Conservation (phyloP, 2,113 vertebrate genomes). For the Mola mola region DNA sequence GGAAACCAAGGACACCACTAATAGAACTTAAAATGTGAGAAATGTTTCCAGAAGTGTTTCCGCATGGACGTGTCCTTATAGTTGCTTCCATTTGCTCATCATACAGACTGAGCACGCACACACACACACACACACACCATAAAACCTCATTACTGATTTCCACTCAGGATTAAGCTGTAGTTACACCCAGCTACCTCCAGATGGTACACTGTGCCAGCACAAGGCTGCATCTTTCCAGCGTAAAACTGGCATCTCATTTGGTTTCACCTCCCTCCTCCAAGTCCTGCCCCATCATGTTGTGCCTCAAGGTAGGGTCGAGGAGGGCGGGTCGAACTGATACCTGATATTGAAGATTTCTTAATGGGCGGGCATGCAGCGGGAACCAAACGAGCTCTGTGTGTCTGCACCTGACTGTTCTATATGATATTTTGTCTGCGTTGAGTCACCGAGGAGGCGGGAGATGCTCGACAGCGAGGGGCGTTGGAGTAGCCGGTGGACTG, state of each 20-base stretch:
- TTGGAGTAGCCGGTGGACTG: constrained; percentile 8
- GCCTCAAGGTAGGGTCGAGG: constrained; percentile 21
- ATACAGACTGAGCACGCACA: too few species aligned
- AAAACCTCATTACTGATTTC: not conserved
- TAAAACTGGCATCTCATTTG: not conserved
- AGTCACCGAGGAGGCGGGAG: constrained; percentile 36
- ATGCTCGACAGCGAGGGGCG: constrained; percentile 44
- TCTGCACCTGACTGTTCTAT: constrained; percentile 33
- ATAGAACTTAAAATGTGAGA: not conserved
- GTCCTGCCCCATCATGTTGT: constrained; percentile 26
- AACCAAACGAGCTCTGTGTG: constrained; percentile 8
- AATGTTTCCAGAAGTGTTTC: not conserved
- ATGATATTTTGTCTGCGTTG: constrained; percentile 34
- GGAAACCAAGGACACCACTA: not conserved
- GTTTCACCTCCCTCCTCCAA: not conserved
- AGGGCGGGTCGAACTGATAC: constrained; percentile 38
- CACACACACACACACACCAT: too few species aligned
- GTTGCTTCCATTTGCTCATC: not conserved
- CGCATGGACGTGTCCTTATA: not conserved
- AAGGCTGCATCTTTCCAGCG: not conserved
- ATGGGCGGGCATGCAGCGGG: not conserved
- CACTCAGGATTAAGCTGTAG: constrained; percentile 1
- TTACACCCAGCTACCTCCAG: constrained; percentile 34
- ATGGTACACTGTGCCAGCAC: constrained; percentile 42
- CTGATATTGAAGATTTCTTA: constrained; percentile 30